Base-by-base conservation (phyloP, 2,888 invertebrate species). In the Lymantria monacha region DNA sequence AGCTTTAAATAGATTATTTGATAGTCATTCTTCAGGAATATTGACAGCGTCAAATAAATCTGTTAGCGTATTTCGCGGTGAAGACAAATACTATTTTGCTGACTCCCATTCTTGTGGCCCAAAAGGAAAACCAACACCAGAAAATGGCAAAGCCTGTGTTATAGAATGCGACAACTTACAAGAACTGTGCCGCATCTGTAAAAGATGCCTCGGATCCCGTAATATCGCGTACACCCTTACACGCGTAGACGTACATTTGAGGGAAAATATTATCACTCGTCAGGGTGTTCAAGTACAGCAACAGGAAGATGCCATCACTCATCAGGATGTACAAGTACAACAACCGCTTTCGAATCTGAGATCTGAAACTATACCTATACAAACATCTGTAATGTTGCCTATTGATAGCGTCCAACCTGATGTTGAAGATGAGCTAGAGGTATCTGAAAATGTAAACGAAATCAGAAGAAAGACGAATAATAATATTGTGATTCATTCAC, bases 401-500 rank as follows among this genome's bases (percentile, higher is more conserved):
- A 49, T 44, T 44, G 49, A 49, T 49, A n/a, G 7, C 3, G 12
- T 44, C 15, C 44, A 22, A 31, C 49, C 49, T 36, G 15, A 43
- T 37, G 49, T 44, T 9, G 44, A 49, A 14, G 37, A 49, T 37
- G 44, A 44, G 15, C 7, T 49, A 43, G 15, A 49, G n/a, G 49
- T 49, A 8, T 37, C 42, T 15, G 8, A 11, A 36, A 49, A 49
- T 30, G 9, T 45, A 8, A 45, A 45, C 15, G 45, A 45, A 45
- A 50, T 49, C 38, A 53, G 30, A 13, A 30, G 60, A 0, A 69
- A 66, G 49, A 69, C 66, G 13, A 49, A 22, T 7, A 51, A 59
- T 42, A 63, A 66, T 48, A 66, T 65, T 44, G 63, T 65, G 0
- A 70, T 70, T 51, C 58, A 51, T n/a, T n/a, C n/a, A n/a, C n/a